These are phyloP conservation scores for Andricus curvator DNA, from an alignment of 2,888 invertebrate genomes.

Conservation along the genomic window DNA sequence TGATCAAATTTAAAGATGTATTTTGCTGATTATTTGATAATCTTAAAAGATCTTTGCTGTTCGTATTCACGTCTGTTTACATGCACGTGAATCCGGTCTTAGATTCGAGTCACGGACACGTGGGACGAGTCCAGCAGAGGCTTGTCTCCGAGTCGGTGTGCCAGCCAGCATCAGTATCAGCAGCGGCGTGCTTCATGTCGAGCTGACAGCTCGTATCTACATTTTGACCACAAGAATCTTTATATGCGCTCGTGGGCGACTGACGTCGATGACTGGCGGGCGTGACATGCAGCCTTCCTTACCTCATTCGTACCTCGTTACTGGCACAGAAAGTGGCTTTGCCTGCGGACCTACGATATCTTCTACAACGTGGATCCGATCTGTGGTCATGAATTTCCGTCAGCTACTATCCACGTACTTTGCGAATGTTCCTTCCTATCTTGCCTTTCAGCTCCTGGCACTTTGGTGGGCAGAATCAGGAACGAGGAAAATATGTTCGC, in stretches of 20 bases:
- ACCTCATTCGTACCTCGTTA: slow-evolving; percentile 66
- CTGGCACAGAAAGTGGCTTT: slow-evolving; percentile 32
- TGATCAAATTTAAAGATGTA: background rate
- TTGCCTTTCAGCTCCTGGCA: slow-evolving; percentile 26
- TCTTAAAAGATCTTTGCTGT: background rate
- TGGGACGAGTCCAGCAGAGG: slow-evolving; percentile 35
- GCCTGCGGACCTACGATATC: slow-evolving; percentile 5
- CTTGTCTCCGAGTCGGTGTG: slow-evolving; percentile 60
- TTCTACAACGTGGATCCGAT: slow-evolving; percentile 6
- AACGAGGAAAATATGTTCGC: background rate
- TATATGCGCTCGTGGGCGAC: slow-evolving; percentile 69
- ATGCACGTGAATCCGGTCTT: background rate
- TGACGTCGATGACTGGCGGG: slow-evolving; percentile 71
- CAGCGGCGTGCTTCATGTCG: slow-evolving; percentile 66
- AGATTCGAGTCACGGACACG: slow-evolving; percentile 20
- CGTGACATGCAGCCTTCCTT: slow-evolving; percentile 64
- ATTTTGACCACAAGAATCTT: slow-evolving; percentile 68
- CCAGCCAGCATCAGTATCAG: slow-evolving; percentile 59
- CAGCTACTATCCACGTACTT: slow-evolving; percentile 13
- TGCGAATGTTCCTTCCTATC: slow-evolving; percentile 1
- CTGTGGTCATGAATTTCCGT: slow-evolving; percentile 21
- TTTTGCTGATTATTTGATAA: background rate
- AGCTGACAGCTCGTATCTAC: slow-evolving; percentile 70
- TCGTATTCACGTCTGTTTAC: background rate
- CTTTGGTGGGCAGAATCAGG: slow-evolving; percentile 9